Conservation (phyloP, 1,140 invertebrate species). For the Pseudomyrmex flavicornis region DNA sequence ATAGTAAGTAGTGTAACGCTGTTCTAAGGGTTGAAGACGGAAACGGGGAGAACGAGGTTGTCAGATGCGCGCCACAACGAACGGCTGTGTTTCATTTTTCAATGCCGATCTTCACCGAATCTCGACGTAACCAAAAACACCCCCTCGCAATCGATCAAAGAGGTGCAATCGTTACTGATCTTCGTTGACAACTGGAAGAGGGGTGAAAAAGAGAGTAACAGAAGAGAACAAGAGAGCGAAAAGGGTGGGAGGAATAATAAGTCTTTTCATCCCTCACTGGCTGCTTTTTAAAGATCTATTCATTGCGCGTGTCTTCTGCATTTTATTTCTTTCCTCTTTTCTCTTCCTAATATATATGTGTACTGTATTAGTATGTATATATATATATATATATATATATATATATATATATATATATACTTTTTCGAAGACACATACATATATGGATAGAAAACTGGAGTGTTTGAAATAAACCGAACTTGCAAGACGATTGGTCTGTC, state of each 20-base stretch:
- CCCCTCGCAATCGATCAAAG: constrained; percentile 62
- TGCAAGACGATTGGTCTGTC: too few relatives aligned
- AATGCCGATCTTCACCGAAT: neutral
- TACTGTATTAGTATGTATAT: too few relatives aligned
- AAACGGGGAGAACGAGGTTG: neutral
- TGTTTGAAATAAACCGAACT: too few relatives aligned
- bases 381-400: too few relatives aligned
- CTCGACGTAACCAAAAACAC: constrained; percentile 52
- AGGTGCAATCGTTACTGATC: constrained; percentile 72
- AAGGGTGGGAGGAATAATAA: neutral
- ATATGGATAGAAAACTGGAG: too few relatives aligned
- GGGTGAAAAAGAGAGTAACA: constrained; percentile 51
- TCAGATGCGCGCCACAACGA: constrained; percentile 8
- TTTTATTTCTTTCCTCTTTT: neutral
- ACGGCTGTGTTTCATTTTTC: neutral
- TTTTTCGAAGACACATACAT: too few relatives aligned
- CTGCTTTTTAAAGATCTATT: constrained; percentile 23
- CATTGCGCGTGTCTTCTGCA: constrained; percentile 28
- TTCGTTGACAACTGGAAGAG: constrained; percentile 57
- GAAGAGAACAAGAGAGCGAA: constrained; percentile 26
- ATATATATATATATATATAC: too few relatives aligned
- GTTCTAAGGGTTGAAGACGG: neutral
- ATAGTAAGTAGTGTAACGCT: constrained; percentile 78
- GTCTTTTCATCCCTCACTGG: constrained; percentile 68
- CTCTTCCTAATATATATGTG: neutral